Conservation (phyloP, 1,140 invertebrate species). For the Drosophila pachea region DNA sequence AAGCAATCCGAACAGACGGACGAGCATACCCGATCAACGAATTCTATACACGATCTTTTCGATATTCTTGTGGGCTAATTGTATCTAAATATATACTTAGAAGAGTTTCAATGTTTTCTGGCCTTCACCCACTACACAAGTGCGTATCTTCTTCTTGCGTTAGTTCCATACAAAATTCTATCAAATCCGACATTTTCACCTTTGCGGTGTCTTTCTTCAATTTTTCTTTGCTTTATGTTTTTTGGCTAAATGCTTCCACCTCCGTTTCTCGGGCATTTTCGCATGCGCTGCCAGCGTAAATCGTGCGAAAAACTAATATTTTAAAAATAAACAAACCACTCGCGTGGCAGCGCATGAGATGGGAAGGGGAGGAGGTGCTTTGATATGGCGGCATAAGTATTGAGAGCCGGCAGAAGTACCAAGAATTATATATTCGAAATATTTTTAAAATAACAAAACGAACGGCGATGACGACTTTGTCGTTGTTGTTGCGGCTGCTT, state of each 20-base stretch:
- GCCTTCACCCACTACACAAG: constrained; percentile 11
- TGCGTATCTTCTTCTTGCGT: no score
- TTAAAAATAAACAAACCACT: constrained; percentile 73
- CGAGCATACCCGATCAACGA: not conserved
- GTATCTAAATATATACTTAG: constrained; percentile 1
- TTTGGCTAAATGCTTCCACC: constrained; percentile 13
- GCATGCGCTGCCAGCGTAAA: constrained; percentile 34
- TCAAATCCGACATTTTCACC: not conserved
- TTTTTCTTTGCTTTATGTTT: not conserved
- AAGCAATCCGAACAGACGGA: no score
- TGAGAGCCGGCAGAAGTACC: constrained; percentile 54
- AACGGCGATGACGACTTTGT: constrained; percentile 21
- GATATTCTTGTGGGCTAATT: not conserved
- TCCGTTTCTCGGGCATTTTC: constrained; percentile 7
- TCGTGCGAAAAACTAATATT: constrained; percentile 67
- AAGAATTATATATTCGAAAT: constrained; percentile 66
- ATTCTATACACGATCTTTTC: not conserved
- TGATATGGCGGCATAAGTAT: constrained; percentile 9
- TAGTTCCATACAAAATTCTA: not conserved
- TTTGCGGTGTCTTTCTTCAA: constrained; percentile 10
- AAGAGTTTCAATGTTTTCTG: not conserved
- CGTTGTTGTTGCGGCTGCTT: constrained; percentile 23
- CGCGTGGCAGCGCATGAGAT: not conserved
- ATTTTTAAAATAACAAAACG: constrained; percentile 64
- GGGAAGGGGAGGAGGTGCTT: constrained; percentile 1